These are phyloP conservation scores for Xestia ashworthii DNA, from an alignment of 2,888 invertebrate species.

Conservation along the genomic window DNA sequence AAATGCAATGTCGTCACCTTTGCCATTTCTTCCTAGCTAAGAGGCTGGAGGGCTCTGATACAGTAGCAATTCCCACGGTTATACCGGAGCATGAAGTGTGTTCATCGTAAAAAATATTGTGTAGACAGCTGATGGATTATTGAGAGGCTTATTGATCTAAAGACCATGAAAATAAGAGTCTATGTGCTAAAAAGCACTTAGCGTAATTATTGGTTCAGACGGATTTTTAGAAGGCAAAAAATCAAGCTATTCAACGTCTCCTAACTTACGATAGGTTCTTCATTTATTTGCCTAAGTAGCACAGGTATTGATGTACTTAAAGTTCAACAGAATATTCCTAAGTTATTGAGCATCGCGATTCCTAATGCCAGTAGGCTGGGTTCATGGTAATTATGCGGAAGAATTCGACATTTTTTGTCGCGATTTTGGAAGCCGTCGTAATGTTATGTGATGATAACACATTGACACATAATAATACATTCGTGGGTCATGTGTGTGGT, in stretches of 20 bases:
- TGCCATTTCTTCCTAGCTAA: constrained; percentile 70
- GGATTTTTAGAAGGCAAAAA: neutral
- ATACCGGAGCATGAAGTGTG: constrained; percentile 45
- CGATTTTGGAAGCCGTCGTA: neutral
- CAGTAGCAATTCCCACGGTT: constrained; percentile 72
- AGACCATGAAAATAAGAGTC: neutral
- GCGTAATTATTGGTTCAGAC: neutral
- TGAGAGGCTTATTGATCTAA: constrained; percentile 12
- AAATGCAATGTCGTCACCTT: constrained; percentile 71
- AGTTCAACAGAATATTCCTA: constrained; percentile 8
- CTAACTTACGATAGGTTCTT: neutral
- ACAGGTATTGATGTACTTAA: neutral
- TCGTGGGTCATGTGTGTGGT: neutral
- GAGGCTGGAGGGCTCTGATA: constrained; percentile 61
- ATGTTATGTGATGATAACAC: constrained; percentile 4
- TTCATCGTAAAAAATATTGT: constrained; percentile 47
- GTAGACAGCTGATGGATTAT: constrained; percentile 47
- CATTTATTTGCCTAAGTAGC: neutral
- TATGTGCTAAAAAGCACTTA: neutral
- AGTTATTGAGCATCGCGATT: constrained; percentile 2
- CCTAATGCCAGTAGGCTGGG: neutral
- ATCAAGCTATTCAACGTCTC: no score
- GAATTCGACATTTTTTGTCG: neutral
- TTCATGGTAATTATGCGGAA: constrained; percentile 11
- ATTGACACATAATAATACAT: constrained; percentile 14